phyloP scores from a whole-genome alignment of 2,888 invertebrate species.

The Hylaea fasciaria region DNA sequence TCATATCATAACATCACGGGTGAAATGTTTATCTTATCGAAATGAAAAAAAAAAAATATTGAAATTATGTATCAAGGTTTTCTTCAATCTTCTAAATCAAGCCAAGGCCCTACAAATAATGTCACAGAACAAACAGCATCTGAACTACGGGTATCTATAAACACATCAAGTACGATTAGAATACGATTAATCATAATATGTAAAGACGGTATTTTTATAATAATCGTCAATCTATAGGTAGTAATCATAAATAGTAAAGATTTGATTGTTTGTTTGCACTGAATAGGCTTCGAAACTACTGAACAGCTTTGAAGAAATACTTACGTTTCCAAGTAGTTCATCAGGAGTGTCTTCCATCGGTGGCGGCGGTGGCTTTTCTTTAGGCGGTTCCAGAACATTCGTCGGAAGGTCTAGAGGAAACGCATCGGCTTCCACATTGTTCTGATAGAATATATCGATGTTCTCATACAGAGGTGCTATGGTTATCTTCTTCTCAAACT shows the following conservation, averaged over 20 bases:
- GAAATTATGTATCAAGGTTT: background rate
- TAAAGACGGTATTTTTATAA: background rate
- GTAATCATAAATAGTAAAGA: too few species aligned
- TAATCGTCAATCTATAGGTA: too few species aligned
- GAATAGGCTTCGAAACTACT: too few species aligned
- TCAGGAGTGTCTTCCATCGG: slow-evolving; percentile 84
- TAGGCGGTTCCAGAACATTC: slow-evolving; percentile 89
- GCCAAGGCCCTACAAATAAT: background rate
- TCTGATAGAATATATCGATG: slow-evolving; percentile 84
- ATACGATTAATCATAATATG: too few species aligned
- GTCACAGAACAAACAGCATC: background rate
- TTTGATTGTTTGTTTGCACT: too few species aligned
- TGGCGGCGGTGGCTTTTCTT: slow-evolving; percentile 94
- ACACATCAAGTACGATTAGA: too few species aligned
- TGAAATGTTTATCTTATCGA: slow-evolving; percentile 21
- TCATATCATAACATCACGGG: slow-evolving; percentile 1
- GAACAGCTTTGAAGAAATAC: too few species aligned
- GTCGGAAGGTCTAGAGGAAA: slow-evolving; percentile 86
- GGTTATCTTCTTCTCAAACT: slow-evolving; percentile 71
- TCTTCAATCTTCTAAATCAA: background rate
- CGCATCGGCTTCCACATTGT: slow-evolving; percentile 59
- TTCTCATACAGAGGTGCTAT: slow-evolving; percentile 86
- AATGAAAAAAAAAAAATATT: background rate
- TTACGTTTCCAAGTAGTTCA: slow-evolving; percentile 78
- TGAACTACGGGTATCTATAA: too few species aligned